These are phyloP conservation scores for Vultur gryphus DNA, from an alignment of 2,797 vertebrate genomes.

Conservation along the genomic window DNA sequence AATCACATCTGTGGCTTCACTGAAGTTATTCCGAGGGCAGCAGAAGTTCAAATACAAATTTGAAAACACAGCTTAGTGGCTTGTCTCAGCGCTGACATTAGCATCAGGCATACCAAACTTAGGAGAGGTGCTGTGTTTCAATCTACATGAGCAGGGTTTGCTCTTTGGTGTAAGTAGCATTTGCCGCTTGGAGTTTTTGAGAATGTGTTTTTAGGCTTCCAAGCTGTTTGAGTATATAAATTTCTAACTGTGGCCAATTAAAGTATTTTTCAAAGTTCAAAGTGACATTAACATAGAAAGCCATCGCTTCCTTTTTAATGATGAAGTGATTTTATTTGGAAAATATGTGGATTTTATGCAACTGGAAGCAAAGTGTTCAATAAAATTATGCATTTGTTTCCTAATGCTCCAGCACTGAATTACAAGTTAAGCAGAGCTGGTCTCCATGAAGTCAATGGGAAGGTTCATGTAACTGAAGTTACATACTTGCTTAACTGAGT, in stretches of 20 bases:
- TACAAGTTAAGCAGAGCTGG: not conserved
- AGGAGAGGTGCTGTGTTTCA: fast-evolving
- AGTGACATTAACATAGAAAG: not conserved
- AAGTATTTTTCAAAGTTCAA: not conserved
- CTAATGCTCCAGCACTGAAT: not conserved
- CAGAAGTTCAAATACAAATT: not conserved
- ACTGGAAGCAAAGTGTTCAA: not conserved
- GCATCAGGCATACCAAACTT: not conserved
- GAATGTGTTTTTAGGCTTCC: not conserved
- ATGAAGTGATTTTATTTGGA: not conserved
- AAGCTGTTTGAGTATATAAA: not conserved
- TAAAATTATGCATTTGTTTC: not conserved
- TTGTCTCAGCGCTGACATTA: not conserved
- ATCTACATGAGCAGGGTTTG: not conserved
- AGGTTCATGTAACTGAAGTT: not conserved
- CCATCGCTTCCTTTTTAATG: not conserved
- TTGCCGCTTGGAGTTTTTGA: not conserved
- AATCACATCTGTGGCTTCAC: not conserved
- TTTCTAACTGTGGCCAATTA: not conserved
- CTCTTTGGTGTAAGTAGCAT: not conserved
- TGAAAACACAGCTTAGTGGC: not conserved
- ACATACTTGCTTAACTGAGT: not conserved
- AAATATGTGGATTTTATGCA: not conserved
- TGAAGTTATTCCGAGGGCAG: not conserved
- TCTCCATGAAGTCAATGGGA: not conserved